Percentiles rank a stretch among this genome's conserved stretches.
Conservation (phyloP, 2,797 vertebrate genomes). For the Cossypha niveicapilla region DNA sequence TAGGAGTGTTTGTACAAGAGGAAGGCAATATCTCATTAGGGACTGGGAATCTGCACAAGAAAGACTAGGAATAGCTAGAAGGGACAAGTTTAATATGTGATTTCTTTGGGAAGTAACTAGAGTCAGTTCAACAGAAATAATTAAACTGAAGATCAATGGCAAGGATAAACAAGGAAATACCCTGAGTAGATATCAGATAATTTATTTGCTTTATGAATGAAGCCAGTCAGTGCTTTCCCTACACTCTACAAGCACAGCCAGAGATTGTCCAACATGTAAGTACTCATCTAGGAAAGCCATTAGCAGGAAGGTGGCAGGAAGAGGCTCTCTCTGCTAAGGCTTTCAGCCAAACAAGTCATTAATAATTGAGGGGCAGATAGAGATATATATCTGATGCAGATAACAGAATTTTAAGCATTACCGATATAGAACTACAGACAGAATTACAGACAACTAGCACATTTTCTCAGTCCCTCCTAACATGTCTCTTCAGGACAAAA, state of each 20-base stretch:
- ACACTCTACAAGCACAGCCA: not conserved
- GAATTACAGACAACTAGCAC: not conserved
- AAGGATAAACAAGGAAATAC: slow-evolving; percentile 23
- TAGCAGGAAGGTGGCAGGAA: not conserved
- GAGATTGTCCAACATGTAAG: not conserved
- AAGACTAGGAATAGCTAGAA: slow-evolving; percentile 14
- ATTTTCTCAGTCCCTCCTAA: not conserved
- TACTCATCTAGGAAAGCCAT: not conserved
- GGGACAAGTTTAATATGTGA: slow-evolving; percentile 9
- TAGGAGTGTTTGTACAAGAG: not conserved
- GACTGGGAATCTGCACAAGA: not conserved
- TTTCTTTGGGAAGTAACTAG: slow-evolving; percentile 7
- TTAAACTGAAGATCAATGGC: slow-evolving; percentile 7
- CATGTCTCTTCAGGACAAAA: not conserved
- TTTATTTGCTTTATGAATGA: not conserved
- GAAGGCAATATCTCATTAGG: not conserved
- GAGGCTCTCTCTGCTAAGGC: not conserved
- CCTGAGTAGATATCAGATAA: not conserved
- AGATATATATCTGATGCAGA: not conserved
- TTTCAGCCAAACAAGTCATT: not conserved
- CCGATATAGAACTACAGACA: not conserved
- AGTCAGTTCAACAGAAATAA: slow-evolving; percentile 19
- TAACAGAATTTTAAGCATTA: not conserved
- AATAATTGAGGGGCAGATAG: not conserved
- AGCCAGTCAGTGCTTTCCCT: not conserved